A percentile compares a stretch with the other conserved stretches of the same genome.
phyloP scores from a whole-genome alignment of 2,113 vertebrate genomes.

The Hirundichthys speculiger region DNA sequence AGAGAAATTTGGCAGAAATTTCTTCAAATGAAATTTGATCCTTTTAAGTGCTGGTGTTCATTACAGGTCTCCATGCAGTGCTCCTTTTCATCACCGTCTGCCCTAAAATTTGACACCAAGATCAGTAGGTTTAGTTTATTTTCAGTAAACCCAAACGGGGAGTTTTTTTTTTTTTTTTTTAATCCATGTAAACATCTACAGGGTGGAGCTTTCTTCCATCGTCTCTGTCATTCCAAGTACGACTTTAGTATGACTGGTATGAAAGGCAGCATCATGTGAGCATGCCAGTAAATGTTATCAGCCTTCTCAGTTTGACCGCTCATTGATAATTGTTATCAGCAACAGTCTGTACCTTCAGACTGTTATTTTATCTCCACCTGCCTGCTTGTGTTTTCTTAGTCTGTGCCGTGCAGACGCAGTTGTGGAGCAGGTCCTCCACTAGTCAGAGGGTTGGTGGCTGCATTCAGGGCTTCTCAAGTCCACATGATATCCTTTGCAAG shows the following conservation, averaged over 20 bases:
- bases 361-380: neutral
- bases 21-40: too few relatives aligned
- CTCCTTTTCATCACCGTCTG: too few relatives aligned
- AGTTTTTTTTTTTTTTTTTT: neutral
- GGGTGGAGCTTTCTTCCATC: neutral
- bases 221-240: neutral
- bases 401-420: neutral
- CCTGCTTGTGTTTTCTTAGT: neutral
- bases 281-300: slow-evolving; percentile 33
- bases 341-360: neutral
- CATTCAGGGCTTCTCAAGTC: too few relatives aligned
- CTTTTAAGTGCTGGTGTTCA: neutral
- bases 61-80: neutral
- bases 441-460: too few relatives aligned
- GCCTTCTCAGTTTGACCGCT: neutral
- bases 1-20: too few relatives aligned
- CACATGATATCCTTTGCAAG: too few relatives aligned
- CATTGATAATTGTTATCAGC: slow-evolving; percentile 14
- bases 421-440: too few relatives aligned
- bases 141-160: neutral
- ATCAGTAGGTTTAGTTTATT: too few relatives aligned
- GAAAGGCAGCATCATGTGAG: slow-evolving; percentile 33
- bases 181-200: slow-evolving; percentile 1
- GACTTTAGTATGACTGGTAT: slow-evolving; percentile 38
- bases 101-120: too few relatives aligned